These are phyloP conservation scores for Micrasema longulum DNA, from an alignment of 1,140 invertebrate genomes.

Conservation along the genomic window DNA sequence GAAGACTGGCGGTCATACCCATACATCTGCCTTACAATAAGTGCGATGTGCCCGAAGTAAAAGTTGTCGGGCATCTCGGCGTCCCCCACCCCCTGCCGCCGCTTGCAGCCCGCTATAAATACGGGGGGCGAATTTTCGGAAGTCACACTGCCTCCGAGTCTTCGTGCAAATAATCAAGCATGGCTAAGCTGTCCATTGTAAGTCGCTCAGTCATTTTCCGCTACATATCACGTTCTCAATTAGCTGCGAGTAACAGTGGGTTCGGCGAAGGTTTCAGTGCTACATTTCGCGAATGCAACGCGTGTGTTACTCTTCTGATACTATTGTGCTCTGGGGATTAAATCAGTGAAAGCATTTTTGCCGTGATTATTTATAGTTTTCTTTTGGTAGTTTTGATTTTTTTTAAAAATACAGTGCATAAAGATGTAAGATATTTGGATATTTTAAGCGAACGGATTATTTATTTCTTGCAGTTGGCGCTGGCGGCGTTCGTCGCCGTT, in stretches of 20 bases:
- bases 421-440: constrained; percentile 1
- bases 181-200: constrained; percentile 52
- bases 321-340: constrained; percentile 11
- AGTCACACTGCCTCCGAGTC: constrained; percentile 48
- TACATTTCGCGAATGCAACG: background rate
- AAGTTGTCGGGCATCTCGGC: constrained; percentile 47
- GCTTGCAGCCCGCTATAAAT: constrained; percentile 47
- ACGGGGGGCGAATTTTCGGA: constrained; percentile 52
- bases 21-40: constrained; percentile 24
- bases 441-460: background rate
- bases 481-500: constrained; percentile 63
- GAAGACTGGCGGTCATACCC: constrained; percentile 3
- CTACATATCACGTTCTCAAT: constrained; percentile 15
- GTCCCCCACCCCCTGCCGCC: constrained; percentile 24
- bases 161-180: constrained; percentile 48
- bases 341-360: constrained; percentile 1
- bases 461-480: constrained; percentile 60
- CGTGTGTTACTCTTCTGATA: constrained; percentile 15
- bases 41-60: constrained; percentile 48
- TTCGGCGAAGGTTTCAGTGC: constrained; percentile 26
- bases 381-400: background rate
- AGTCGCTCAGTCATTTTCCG: constrained; percentile 36
- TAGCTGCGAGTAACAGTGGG: constrained; percentile 20
- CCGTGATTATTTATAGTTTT: constrained; percentile 3
- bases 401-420: background rate